These are phyloP conservation scores for Xestobium rufovillosum DNA, from an alignment of 2,888 invertebrate species.

Conservation along the genomic window DNA sequence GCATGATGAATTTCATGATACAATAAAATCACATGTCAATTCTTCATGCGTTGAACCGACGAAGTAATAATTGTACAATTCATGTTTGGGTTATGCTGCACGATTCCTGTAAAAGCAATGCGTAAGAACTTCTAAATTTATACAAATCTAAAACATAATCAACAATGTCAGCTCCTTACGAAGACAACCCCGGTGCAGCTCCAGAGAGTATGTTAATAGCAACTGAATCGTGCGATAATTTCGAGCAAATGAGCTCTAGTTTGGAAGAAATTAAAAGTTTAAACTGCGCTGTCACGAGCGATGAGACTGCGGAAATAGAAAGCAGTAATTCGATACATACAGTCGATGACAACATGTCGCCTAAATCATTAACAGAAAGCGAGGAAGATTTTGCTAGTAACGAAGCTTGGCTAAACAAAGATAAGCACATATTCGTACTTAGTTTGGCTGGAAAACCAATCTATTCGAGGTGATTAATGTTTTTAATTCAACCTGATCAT, in stretches of 20 bases:
- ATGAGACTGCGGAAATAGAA: conserved; percentile 50
- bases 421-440: conserved; percentile 88
- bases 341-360: conserved; percentile 42
- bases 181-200: conserved; percentile 52
- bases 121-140: no score
- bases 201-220: conserved; percentile 63
- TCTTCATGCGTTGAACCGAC: no score
- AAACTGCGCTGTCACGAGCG: conserved; percentile 37
- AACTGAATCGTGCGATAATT: conserved; percentile 63
- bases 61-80: no score
- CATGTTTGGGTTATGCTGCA: no score
- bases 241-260: conserved; percentile 58
- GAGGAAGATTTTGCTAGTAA: conserved; percentile 61
- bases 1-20: no score
- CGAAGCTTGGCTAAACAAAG: conserved; percentile 69
- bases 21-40: no score
- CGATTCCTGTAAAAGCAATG: no score
- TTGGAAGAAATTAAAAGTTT: conserved; percentile 52
- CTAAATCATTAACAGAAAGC: conserved; percentile 12
- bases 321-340: background rate
- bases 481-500: background rate
- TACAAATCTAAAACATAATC: no score
- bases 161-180: conserved; percentile 31
- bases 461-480: conserved; percentile 65
- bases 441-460: conserved; percentile 97